phyloP scores from a whole-genome alignment of 92 coral and sea anemone species.

The Virgularia gustaviana region DNA sequence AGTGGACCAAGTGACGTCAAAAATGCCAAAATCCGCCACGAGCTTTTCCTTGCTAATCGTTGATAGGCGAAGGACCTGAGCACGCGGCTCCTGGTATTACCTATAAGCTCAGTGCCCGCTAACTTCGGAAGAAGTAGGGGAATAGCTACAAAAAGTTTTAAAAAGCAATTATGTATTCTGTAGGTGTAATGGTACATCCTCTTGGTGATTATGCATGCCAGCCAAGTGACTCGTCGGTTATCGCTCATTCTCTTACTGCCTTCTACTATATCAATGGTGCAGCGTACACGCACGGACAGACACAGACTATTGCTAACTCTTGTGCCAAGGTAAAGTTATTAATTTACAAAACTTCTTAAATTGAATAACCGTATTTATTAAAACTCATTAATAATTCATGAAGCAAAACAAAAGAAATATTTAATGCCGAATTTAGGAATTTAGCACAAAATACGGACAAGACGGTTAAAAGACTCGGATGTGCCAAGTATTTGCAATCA shows the following conservation, averaged over 20 bases:
- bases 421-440: too few species aligned
- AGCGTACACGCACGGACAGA: constrained; percentile 17
- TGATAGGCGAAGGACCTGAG: too few species aligned
- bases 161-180: too few species aligned
- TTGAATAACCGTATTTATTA: too few species aligned
- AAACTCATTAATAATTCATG: too few species aligned
- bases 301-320: constrained; percentile 17
- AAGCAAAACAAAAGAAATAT: too few species aligned
- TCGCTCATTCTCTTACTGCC: constrained; percentile 22
- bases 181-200: constrained; percentile 32
- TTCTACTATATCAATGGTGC: constrained; percentile 27
- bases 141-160: not conserved
- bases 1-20: too few species aligned
- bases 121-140: not conserved
- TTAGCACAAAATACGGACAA: too few species aligned
- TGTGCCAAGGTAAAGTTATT: constrained; percentile 12
- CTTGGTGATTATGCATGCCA: constrained; percentile 30
- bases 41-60: too few species aligned
- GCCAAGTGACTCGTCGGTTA: constrained; percentile 27
- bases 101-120: not conserved
- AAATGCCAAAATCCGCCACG: too few species aligned
- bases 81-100: constrained; percentile 9
- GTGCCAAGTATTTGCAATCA: too few species aligned
- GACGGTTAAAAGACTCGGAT: too few species aligned
- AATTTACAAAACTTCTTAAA: not conserved